Percentiles rank a stretch among this genome's conserved stretches.
Conservation (phyloP, 2,113 vertebrate species). For the Probosciger aterrimus region DNA sequence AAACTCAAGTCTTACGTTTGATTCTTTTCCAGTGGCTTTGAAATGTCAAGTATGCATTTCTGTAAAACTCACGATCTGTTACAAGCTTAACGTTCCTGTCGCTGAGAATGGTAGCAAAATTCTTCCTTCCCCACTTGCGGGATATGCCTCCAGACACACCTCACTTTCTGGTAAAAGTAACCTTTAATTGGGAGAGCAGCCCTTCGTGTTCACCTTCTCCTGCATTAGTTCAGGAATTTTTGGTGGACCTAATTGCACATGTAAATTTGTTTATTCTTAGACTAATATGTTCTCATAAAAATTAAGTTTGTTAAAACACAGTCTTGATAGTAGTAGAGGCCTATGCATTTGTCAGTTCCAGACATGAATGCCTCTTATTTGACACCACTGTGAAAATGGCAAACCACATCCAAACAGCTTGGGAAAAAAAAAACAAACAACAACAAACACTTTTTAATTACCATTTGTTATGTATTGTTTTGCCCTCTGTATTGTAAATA, state of each 20-base stretch:
- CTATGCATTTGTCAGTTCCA: accelerated
- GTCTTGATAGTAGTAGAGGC: neutral
- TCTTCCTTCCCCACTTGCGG: neutral
- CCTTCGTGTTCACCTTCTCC: neutral
- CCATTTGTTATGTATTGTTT: slow-evolving; percentile 34
- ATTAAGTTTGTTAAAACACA: neutral
- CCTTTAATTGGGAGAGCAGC: neutral
- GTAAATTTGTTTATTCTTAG: neutral
- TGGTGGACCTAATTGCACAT: neutral
- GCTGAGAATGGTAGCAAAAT: neutral
- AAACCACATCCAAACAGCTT: neutral
- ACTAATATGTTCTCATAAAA: neutral
- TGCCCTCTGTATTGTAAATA: slow-evolving; percentile 6
- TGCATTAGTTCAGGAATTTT: neutral
- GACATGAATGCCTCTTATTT: neutral
- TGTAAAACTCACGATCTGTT: neutral
- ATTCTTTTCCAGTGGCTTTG: neutral
- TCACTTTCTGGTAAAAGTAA: neutral
- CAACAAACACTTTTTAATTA: neutral
- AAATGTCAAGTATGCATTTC: neutral
- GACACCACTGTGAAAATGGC: neutral
- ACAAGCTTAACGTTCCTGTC: neutral
- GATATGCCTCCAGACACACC: neutral
- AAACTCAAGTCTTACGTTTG: neutral
- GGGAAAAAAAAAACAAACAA: neutral